Percentiles rank a stretch among this genome's conserved stretches.
Conservation (phyloP, 2,888 invertebrate species). For the Toxonevra muliebris region DNA sequence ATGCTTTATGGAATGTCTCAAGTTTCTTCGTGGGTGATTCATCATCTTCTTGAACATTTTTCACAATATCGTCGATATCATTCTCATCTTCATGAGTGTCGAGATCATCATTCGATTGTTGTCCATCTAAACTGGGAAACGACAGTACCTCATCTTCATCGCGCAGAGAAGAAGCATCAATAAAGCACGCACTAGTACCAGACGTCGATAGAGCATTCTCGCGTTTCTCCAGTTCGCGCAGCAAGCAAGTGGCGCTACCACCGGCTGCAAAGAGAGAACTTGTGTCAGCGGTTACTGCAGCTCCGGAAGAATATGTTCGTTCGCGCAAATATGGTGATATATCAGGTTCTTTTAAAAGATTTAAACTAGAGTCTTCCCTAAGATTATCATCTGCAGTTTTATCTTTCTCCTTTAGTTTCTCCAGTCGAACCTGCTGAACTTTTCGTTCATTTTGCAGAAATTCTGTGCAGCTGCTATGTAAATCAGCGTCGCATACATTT, state of each 20-base stretch:
- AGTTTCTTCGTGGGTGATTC: conserved; percentile 54
- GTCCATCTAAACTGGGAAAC: conserved; percentile 52
- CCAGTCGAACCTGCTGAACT: conserved; percentile 31
- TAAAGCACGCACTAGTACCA: conserved; percentile 72
- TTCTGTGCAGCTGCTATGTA: conserved; percentile 66
- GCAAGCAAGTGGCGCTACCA: conserved; percentile 48
- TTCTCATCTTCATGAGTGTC: neutral
- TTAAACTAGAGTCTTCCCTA: neutral
- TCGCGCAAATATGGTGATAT: conserved; percentile 37
- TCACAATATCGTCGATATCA: neutral
- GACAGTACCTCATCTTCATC: conserved; percentile 72
- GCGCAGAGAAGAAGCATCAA: conserved; percentile 78
- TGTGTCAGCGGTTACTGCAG: conserved; percentile 43
- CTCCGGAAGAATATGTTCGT: conserved; percentile 46
- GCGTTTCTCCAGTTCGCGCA: conserved; percentile 45
- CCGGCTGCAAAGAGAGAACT: conserved; percentile 45
- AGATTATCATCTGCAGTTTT: conserved; percentile 13
- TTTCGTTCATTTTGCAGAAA: conserved; percentile 65
- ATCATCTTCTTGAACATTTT: conserved; percentile 27
- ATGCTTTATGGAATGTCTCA: conserved; percentile 62
- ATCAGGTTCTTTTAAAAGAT: conserved; percentile 35
- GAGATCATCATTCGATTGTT: conserved; percentile 36
- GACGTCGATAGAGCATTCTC: conserved; percentile 56
- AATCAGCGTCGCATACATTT: conserved; percentile 42
- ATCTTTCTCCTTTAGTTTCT: conserved; percentile 32